These are phyloP conservation scores for Eulithis prunata DNA, from an alignment of 2,888 invertebrate species.

Conservation along the genomic window DNA sequence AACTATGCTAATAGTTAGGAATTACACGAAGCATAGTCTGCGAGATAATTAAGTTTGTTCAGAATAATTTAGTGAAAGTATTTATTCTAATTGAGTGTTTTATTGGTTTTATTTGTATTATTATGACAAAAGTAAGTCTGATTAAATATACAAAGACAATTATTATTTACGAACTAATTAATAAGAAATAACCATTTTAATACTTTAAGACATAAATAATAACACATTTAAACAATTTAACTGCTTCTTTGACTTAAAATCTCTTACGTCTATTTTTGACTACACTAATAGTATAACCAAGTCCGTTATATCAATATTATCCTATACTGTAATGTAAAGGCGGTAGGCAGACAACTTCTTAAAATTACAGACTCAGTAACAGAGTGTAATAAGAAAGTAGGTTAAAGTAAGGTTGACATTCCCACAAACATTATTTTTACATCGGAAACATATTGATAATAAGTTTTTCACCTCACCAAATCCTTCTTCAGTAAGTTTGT, in stretches of 20 bases:
- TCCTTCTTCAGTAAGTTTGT: no score
- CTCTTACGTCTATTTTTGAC: slow-evolving; percentile 80
- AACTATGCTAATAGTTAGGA: not conserved
- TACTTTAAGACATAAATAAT: slow-evolving; percentile 85
- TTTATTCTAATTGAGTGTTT: slow-evolving; percentile 52
- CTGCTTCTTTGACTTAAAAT: slow-evolving; percentile 84
- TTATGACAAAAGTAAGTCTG: slow-evolving; percentile 61
- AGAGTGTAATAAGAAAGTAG: slow-evolving; percentile 57
- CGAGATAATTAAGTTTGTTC: not conserved
- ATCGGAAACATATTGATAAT: no score
- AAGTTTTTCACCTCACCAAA: no score
- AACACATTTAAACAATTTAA: slow-evolving; percentile 85
- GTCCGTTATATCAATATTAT: slow-evolving; percentile 79
- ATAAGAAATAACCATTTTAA: slow-evolving; percentile 85
- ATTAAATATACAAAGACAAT: slow-evolving; percentile 76
- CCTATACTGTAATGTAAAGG: slow-evolving; percentile 83
- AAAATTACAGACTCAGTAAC: slow-evolving; percentile 79
- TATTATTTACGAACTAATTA: slow-evolving; percentile 83
- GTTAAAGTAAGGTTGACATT: slow-evolving; percentile 27
- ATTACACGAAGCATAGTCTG: not conserved
- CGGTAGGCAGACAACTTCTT: slow-evolving; percentile 83
- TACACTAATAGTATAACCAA: slow-evolving; percentile 84
- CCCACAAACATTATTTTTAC: no score
- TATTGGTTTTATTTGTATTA: slow-evolving; percentile 71
- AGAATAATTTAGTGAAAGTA: not conserved